These are phyloP conservation scores for Aphis gossypii DNA, from an alignment of 1,140 invertebrate genomes.

Conservation along the genomic window DNA sequence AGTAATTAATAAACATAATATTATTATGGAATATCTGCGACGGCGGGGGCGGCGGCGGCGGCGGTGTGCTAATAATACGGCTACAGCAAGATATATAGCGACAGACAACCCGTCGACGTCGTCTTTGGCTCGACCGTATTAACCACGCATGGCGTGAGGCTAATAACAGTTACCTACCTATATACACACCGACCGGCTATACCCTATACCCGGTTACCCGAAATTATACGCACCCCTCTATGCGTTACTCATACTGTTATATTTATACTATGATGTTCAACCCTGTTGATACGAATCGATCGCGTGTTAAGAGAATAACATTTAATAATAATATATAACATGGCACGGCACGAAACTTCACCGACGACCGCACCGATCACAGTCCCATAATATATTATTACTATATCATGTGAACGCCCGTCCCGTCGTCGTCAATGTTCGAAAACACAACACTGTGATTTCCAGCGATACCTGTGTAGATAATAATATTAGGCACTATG, in stretches of 20 bases:
- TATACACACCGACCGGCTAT: neutral
- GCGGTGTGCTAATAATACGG: neutral
- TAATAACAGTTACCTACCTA: neutral
- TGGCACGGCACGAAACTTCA: neutral
- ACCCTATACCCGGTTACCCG: neutral
- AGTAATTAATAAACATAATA: slow-evolving; percentile 16
- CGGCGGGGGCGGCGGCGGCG: no score
- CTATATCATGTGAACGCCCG: neutral
- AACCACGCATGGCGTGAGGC: neutral
- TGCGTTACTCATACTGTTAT: neutral
- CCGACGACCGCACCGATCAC: neutral
- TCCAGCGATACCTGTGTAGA: neutral
- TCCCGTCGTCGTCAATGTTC: neutral
- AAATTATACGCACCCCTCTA: neutral
- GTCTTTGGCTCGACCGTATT: neutral
- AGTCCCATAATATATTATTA: neutral
- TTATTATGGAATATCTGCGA: neutral
- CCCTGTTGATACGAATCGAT: slow-evolving; percentile 44
- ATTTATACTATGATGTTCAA: neutral
- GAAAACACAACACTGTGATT: neutral
- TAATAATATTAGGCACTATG: no score
- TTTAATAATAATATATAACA: neutral
- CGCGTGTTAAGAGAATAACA: slow-evolving; percentile 10
- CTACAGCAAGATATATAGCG: neutral
- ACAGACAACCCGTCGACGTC: neutral